A percentile compares a stretch with the other conserved stretches of the same genome.
Evolutionary conservation across 2,888 invertebrate genomes (phyloP).

Genomic region (Loripinus fragilis): DNA sequence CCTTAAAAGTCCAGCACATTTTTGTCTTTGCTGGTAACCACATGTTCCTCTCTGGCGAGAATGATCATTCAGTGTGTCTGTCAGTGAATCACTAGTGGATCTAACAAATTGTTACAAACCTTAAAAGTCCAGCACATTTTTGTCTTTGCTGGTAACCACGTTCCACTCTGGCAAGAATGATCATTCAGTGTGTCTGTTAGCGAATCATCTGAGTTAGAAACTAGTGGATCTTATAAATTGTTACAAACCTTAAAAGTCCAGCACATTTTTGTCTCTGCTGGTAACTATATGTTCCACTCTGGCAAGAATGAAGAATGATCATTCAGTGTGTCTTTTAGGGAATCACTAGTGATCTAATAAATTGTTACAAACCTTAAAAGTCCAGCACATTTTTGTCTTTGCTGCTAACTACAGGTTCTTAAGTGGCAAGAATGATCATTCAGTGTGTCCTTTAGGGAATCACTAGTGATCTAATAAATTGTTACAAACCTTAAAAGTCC

Average conservation of each 20-base stretch:
- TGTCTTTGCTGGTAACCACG: constrained; percentile 69
- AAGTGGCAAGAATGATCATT: constrained; percentile 67
- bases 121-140: constrained; percentile 70
- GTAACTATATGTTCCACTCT: constrained; percentile 65
- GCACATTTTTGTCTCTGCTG: constrained; percentile 73
- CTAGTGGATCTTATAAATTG: no score
- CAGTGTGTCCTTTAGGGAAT: constrained; percentile 39
- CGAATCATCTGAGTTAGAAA: constrained; percentile 41
- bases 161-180: constrained; percentile 66
- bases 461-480: constrained; percentile 19
- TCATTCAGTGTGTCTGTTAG: constrained; percentile 52
- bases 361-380: constrained; percentile 51
- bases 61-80: constrained; percentile 55
- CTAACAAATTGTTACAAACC: constrained; percentile 28
- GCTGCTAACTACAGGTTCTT: constrained; percentile 68
- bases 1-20: constrained; percentile 71
- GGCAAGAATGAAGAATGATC: constrained; percentile 70
- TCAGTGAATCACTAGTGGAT: constrained; percentile 39
- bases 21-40: constrained; percentile 66
- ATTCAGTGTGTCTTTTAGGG: constrained; percentile 44
- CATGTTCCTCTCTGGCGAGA: constrained; percentile 71
- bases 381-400: constrained; percentile 71
- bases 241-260: constrained; percentile 63
- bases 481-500: constrained; percentile 60
- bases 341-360: constrained; percentile 36